Evolutionary conservation across 2,888 invertebrate genomes (phyloP), one percentile per base, ranked within the genome.

Genomic region (Melangyna quadrimaculata): DNA sequence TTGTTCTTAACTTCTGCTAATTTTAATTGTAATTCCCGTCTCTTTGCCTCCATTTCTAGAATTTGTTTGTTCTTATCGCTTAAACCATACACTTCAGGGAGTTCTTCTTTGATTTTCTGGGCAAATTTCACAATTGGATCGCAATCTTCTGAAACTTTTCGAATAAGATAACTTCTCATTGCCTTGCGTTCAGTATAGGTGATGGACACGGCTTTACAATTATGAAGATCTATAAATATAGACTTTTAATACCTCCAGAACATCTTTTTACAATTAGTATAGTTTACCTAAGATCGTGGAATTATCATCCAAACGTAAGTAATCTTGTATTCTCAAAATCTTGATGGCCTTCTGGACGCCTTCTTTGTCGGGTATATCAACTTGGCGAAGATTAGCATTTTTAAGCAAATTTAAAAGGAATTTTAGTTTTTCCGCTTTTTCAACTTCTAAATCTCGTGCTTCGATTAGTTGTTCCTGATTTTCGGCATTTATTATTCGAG

Each of bases 161-260:
- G 35, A 3, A 86, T 81, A n/a, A 92, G 51, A 70, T 88, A 87
- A 6, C 88, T 87, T 0, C 89, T 89, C 12, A 91, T 75, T 0
- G 89, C 87, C 73, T 91, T 91, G 2, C 90, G 88, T 48, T 92
- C 91, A 2, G 89, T 90, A 55, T 91, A 92, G 27, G 89, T 74
- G 0, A 88, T 48, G 1, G 86, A 88, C 3, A 90, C 74, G 0
- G 78, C 67, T 1, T 87, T 86, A 3, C 40, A 84, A 3, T 73
- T 87, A 27, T 77, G 67, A 17, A 83, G 69, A 57, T 88, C 87
- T 82, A 19, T 1, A 74, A 73, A 37, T 17, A 35, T 43, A 27
- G 0, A 19, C 7, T 17, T 4, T 22, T 8, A 59, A 53, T 35
- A 2, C 10, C 4, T 55, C 2, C 9, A 0, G 9, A 17, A 8